Evolutionary conservation across 2,797 vertebrate genomes (phyloP), one percentile per base, ranked within the genome.

Genomic region (Tapirus indicus): DNA sequence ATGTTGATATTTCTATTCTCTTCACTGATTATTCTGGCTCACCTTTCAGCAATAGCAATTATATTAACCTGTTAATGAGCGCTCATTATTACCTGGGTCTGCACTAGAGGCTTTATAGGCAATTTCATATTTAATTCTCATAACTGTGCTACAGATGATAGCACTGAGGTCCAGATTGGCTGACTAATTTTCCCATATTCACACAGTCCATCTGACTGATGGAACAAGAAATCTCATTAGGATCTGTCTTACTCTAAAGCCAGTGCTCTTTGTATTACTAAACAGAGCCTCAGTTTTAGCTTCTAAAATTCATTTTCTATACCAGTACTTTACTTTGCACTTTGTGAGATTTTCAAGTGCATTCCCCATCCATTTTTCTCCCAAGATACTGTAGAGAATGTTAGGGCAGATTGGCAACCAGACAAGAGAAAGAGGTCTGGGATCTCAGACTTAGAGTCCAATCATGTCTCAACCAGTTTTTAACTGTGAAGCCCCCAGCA

Each of bases 121-220:
- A 86, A 77, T 94, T 94, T 88, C 47, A 66, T 66, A 21, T 90
- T 86, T 54, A 80, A 84, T 83, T 86, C 29, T 90, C 25, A 54
- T 66, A 66, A 49, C 13, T 69, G 10, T 29, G 32, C 32, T 60
- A 56, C 9, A 47, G 5, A 44, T 78, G 25, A 78, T n/a, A 75
- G 38, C 6, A 69, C 0, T n/a, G 41, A 92, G 29, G 10, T 5
- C 11, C 77, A 79, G 9, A 68, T 10, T 16, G 44, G 23, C 6
- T 56, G 20, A 78, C 17, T 80, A 58, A 64, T 49, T 80, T 87
- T 54, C 18, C 13, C 44, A 52, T 18, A 85, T 62, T 88, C 41
- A 77, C 20, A 47, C 47, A 88, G 8, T 68, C 77, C 27, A 64
- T 18, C 8, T 85, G 41, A 54, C 21, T 58, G 10, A 80, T 38